Evolutionary conservation across 2,888 invertebrate genomes (phyloP), one percentile per base, ranked within the genome.

Genomic region (Anticlea derivata): DNA sequence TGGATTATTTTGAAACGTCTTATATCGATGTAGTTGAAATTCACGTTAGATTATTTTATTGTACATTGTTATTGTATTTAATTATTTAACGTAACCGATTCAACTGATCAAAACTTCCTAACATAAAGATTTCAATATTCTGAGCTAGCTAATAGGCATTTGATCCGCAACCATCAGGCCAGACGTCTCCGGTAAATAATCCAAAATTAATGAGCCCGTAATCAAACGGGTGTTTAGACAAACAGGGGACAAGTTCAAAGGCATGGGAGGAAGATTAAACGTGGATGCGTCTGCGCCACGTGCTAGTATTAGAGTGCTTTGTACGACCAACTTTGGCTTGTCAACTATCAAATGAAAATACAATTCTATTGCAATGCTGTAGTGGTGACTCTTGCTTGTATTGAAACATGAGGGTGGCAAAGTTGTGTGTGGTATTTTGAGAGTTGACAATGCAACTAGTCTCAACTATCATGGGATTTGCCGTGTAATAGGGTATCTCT

Each of bases 141-240:
- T 38, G 27, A 55, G 43, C 47, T 26, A 50, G 43, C 64, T 61
- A 68, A 62, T 63, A 50, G 43, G 51, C 49, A 49, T 55, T 45
- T 58, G 50, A 58, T 49, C 47, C 55, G n/a, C 54, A 49, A 50
- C 50, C 38, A 55, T 57, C 56, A 57, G 58, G 50, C 63, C 64
- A 60, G 55, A 55, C 66, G 37, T 40, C 55, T 55, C 63, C 71
- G 68, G 82, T 78, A 86, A 86, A 86, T 86, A 86, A 83, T 87
- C 83, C 80, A 84, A 87, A 81, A 86, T 85, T 86, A 86, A 88
- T 88, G 86, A 85, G 80, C 73, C 75, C 75, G 82, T 88, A 86
- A 89, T 88, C 85, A 86, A 86, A 86, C 74, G 73, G 75, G 72
- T 75, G 82, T 85, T 87, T 87, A 83, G 75, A 83, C 82, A 86